A percentile compares a stretch with the other conserved stretches of the same genome.
Evolutionary conservation across 2,797 vertebrate genomes (phyloP).

Genomic region (Simalia tracyae): DNA sequence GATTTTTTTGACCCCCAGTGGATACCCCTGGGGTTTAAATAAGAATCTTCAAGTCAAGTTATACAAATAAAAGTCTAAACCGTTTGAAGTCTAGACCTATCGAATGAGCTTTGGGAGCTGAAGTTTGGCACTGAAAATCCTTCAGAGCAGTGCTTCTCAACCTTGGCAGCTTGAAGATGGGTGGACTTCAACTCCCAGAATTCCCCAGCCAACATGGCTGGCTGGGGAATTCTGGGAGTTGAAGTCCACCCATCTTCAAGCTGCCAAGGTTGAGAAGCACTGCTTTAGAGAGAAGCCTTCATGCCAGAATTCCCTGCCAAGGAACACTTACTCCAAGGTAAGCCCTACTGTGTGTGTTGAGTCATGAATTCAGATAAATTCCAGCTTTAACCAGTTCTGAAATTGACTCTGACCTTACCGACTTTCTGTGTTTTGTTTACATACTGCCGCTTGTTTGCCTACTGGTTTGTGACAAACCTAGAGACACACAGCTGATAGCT

Average conservation of each 20-base stretch:
- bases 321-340: neutral
- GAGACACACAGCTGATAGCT: neutral
- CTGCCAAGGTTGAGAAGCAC: neutral
- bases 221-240: neutral
- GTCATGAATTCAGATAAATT: too few species aligned
- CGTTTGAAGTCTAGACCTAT: neutral
- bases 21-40: neutral
- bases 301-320: neutral
- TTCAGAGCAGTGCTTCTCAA: neutral
- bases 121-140: neutral
- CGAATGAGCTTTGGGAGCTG: neutral
- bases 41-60: too few species aligned
- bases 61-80: too few species aligned
- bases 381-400: neutral
- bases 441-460: neutral
- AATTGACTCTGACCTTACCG: neutral
- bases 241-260: neutral
- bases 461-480: neutral
- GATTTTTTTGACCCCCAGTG: neutral
- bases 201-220: neutral
- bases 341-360: neutral
- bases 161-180: neutral
- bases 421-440: neutral
- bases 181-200: neutral
- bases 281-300: neutral